Conservation (phyloP, 35 echinoderm and acorn worm genomes). For the Apostichopus japonicus region DNA sequence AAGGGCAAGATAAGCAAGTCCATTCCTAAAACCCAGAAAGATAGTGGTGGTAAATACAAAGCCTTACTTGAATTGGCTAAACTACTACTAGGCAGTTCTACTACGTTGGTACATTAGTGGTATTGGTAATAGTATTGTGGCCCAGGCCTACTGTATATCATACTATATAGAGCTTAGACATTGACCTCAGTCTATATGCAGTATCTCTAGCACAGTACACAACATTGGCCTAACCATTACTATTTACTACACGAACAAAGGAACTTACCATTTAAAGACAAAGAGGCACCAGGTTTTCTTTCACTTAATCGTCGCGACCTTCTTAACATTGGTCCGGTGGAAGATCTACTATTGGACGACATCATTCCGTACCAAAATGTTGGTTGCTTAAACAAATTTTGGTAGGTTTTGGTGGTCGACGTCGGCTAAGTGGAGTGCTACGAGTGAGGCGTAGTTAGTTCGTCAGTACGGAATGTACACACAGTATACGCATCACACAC, state of each 20-base stretch:
- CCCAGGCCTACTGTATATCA: no score
- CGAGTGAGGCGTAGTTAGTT: slow-evolving; percentile 9
- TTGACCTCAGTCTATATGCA: no score
- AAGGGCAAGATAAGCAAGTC: no score
- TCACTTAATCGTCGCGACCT: slow-evolving; percentile 82
- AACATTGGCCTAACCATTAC: slow-evolving; percentile 16
- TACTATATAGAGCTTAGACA: no score
- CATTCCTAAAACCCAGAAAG: no score
- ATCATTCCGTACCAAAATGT: slow-evolving; percentile 58
- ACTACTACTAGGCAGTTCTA: no score
- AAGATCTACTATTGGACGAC: slow-evolving; percentile 75
- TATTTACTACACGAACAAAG: slow-evolving; percentile 62
- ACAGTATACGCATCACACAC: neutral
- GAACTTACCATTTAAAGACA: slow-evolving; percentile 76
- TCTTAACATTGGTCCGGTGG: slow-evolving; percentile 76
- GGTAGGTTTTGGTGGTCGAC: slow-evolving; percentile 36
- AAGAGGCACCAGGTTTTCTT: slow-evolving; percentile 74
- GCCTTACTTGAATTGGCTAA: no score
- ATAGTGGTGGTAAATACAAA: no score
- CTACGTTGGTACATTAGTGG: no score
- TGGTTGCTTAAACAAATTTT: slow-evolving; percentile 49
- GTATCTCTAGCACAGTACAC: neutral
- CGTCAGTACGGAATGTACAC: slow-evolving; percentile 1
- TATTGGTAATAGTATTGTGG: no score
- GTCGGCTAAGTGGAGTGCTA: slow-evolving; percentile 14